Evolutionary conservation across 92 coral and sea anemone genomes (phyloP).

Genomic region (Diadumene lineata): DNA sequence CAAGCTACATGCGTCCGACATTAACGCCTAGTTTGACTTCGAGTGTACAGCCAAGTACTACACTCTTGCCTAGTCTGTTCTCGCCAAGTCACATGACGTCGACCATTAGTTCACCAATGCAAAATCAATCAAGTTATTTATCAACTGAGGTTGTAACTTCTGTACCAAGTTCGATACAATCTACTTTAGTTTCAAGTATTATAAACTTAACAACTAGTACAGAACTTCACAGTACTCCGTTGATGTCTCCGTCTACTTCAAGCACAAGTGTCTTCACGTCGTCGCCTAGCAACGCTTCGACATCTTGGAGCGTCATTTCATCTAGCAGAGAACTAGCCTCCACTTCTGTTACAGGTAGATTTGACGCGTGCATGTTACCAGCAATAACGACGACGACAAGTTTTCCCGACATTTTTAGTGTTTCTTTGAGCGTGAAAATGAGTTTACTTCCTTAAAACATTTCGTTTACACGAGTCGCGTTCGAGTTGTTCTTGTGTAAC

Average conservation of each 20-base stretch:
- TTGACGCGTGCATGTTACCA: not conserved
- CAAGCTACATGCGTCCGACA: not conserved
- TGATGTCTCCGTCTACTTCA: not conserved
- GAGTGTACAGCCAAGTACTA: not conserved
- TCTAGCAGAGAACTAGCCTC: conserved; percentile 10
- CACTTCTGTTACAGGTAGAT: conserved; percentile 26
- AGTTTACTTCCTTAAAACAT: too few relatives aligned
- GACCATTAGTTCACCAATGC: not conserved
- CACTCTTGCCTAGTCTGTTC: not conserved
- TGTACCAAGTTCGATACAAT: not conserved
- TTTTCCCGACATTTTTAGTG: not conserved
- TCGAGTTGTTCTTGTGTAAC: not conserved
- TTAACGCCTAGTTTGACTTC: not conserved
- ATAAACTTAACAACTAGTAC: not conserved
- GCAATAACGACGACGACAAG: not conserved
- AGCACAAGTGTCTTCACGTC: not conserved
- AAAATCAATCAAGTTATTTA: not conserved
- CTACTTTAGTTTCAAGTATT: not conserved
- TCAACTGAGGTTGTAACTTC: not conserved
- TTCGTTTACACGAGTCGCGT: too few relatives aligned
- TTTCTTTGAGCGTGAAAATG: too few relatives aligned
- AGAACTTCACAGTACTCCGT: not conserved
- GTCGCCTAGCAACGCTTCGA: not conserved
- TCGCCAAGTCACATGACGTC: not conserved
- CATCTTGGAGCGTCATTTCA: not conserved